Evolutionary conservation across 1,140 invertebrate genomes (phyloP), one percentile per base, ranked within the genome.

Genomic region (Drosophila sp.): DNA sequence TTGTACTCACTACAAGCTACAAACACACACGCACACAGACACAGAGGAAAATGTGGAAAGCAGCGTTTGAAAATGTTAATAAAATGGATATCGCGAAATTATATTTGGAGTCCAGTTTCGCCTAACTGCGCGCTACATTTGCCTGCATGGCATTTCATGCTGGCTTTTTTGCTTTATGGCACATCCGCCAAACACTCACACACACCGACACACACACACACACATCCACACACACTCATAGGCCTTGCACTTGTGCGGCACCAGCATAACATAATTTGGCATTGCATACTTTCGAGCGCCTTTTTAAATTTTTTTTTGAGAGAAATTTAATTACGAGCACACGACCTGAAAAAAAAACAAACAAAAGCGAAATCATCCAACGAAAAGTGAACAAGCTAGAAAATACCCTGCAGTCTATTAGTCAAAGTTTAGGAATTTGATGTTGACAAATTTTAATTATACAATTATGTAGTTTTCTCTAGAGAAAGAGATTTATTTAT

Each of bases 271-370:
- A 83, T 83, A 83, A 84, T 84, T 84, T 76, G 45, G 57, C 77
- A 86, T 84, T 84, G 80, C 80, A 80, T 83, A 83, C 80, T 84
- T 84, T 80, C 38, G 48, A 79, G 80, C 50, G 72, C 32, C 48
- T 38, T 38, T 38, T 38, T 41, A 56, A 45, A 66, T 67, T 66
- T 27, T 41, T 61, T 48, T 71, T 67, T 66, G 54, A 38, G 48
- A 61, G 78, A 84, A 84, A 77, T 84, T 77, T 80, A 84, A 86
- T 86, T 84, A 77, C 77, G 80, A 84, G 67, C 70, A 38, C 62
- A 80, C 36, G 34, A 61, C 61, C 62, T 45, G 40, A 36, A 50
- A 32, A 13, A 41, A 34, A 57, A 29, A 27, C 27, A 29, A n/a
- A 13, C 8, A 21, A 46, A 8, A 8, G 8, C 18, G 27, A 11